Evolutionary conservation across 2,797 vertebrate genomes (phyloP), one percentile per base, ranked within the genome.

Genomic region (Harpagifer antarcticus): DNA sequence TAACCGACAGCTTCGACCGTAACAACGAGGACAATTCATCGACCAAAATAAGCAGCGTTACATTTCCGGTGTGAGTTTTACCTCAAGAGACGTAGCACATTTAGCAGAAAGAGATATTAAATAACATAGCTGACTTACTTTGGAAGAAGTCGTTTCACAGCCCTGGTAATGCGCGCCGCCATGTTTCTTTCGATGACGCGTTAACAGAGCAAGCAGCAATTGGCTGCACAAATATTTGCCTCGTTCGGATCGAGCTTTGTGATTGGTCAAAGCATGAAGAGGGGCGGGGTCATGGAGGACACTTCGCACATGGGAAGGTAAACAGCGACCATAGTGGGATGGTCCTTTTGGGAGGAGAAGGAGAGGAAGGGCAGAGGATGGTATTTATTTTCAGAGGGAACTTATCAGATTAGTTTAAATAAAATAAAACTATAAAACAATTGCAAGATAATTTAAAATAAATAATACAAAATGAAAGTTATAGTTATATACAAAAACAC

Each of bases 81-180:
- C n/a, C 1, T 1, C 33, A 6, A 2, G 1, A 4, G 1, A 55
- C 5, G 9, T 0, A 12, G 13, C 9, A 33, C 23, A n/a, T 16
- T 20, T 1, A 7, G 8, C 1, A 9, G 5, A 40, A 40, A 27
- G 2, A 55, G n/a, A 17, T 2, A 19, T 33, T 23, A 42, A 48
- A 49, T 49, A 9, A 56, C 4, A 50, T 9, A 77, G 68, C 4
- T 44, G 82, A 94, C 95, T 96, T 92, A 96, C 95, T 86, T 91
- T 47, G 82, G 70, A 1, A 72, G 17, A 73, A 91, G 67, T 79
- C 82, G 83, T 77, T 74, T 90, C 72, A 77, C 76, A 37, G 87
- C 67, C 78, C 84, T 76, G 65, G 40, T 68, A 2, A 92, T 81
- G 91, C 69, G 83, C 70, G 91, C 90, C 88, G 95, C 95, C 94